Base-by-base conservation (phyloP, 2,888 invertebrate species). In the Prionchulus punctatus region DNA sequence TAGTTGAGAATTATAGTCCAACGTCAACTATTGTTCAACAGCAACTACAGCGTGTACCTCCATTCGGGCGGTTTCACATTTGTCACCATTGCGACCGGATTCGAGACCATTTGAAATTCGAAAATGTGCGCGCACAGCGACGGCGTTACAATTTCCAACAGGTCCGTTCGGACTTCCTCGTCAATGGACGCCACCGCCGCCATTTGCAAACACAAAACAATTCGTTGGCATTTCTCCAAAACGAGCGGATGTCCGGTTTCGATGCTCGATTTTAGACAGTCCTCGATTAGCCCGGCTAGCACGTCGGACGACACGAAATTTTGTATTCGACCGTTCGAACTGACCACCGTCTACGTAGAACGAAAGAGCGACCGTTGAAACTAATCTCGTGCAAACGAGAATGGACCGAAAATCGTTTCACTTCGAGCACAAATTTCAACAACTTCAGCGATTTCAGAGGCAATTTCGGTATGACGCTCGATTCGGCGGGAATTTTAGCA, bases 401-500 rank as follows among this genome's bases (percentile, higher is more conserved):
- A 63, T 57, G 15, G 63, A 43, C 45, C 43, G 30, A 27, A 43
- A 4, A 18, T 43, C 3, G 43, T 21, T 23, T 25, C 25, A 60
- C 64, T 57, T 63, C 62, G 2, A 65, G 28, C 12, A 66, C 30
- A 50, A 59, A 56, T 4, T 61, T 57, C 1, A 66, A 59, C 50
- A 66, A 50, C 30, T 58, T 58, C 12, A 63, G 36, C 1, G 67
- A 66, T 47, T 58, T 62, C 27, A 66, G 50, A 1, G 67, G 63
- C 4, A 63, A 57, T 30, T 60, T 55, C 4, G 62, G 60, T 25
- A 60, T 59, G 1, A 63, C 59, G 1, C 62, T 57, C 27, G 63
- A 60, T 30, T 71, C 69, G 1, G 66, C 58, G 1, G 65, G 58
- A 57, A 70, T 65, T 1, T 62, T 57, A 0, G 72, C 71, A 59